Conservation (phyloP, 2,797 vertebrate genomes). For the Amblyopsis hoosieri region DNA sequence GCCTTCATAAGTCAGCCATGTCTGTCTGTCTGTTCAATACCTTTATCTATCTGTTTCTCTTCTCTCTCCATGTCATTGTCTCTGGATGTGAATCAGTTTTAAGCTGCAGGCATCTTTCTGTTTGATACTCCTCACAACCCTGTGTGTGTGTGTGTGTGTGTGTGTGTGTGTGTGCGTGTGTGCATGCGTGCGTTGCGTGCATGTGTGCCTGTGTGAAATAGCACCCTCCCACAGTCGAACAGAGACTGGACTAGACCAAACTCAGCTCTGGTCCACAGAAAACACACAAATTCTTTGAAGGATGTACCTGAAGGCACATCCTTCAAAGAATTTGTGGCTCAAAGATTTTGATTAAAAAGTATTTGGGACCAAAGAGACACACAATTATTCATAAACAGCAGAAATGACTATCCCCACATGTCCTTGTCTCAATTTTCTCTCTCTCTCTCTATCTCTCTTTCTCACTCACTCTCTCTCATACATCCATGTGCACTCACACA, state of each 20-base stretch:
- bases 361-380: constrained; percentile 40
- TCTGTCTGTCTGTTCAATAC: constrained; percentile 4
- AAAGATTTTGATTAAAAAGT: constrained; percentile 66
- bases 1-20: neutral
- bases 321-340: constrained; percentile 67
- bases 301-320: constrained; percentile 71
- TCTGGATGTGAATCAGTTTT: constrained; percentile 76
- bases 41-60: neutral
- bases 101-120: constrained; percentile 68
- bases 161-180: neutral
- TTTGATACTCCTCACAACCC: constrained; percentile 72
- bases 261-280: constrained; percentile 55
- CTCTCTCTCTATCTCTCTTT: neutral
- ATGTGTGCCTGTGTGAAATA: constrained; percentile 41
- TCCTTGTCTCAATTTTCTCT: constrained; percentile 5
- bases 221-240: constrained; percentile 64
- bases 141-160: neutral
- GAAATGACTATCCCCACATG: constrained; percentile 45
- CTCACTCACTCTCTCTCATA: neutral
- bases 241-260: constrained; percentile 69
- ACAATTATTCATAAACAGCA: constrained; percentile 54
- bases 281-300: constrained; percentile 66
- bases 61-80: constrained; percentile 42
- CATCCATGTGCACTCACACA: neutral
- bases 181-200: neutral